Evolutionary conservation across 2,888 invertebrate species (phyloP).

Genomic region (Philereme transversata): DNA sequence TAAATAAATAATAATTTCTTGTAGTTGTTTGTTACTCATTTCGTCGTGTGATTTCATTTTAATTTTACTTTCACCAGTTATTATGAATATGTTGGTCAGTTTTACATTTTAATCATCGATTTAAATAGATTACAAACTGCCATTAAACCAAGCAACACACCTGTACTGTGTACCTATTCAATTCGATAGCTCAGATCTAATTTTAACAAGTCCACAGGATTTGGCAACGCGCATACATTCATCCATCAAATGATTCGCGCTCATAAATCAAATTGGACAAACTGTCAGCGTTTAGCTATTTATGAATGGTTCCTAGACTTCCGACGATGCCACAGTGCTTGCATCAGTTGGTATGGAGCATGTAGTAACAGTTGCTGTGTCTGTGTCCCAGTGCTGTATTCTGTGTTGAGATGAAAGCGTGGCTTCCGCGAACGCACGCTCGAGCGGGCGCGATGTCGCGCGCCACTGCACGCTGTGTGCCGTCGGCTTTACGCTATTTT

Average conservation of each 20-base stretch:
- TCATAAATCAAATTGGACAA: constrained; percentile 29
- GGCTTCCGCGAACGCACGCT: constrained; percentile 54
- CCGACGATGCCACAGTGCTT: constrained; percentile 8
- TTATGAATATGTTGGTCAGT: too few species aligned
- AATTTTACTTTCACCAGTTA: too few species aligned
- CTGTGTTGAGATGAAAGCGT: constrained; percentile 53
- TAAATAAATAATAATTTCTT: too few species aligned
- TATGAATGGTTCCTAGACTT: constrained; percentile 28
- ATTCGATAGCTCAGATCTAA: neutral
- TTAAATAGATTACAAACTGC: too few species aligned
- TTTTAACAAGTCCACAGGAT: constrained; percentile 14
- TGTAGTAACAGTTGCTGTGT: neutral
- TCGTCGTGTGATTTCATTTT: too few species aligned
- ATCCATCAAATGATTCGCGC: constrained; percentile 33
- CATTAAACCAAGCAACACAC: too few species aligned
- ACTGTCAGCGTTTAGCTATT: constrained; percentile 24
- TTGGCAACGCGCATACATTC: constrained; percentile 18
- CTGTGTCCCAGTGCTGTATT: constrained; percentile 2
- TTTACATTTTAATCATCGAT: too few species aligned
- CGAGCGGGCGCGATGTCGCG: constrained; percentile 45
- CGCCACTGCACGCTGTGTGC: constrained; percentile 47
- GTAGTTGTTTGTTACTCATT: too few species aligned
- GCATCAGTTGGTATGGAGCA: neutral
- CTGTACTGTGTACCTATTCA: too few species aligned
- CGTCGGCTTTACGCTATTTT: constrained; percentile 35